Evolutionary conservation across 2,113 vertebrate genomes (phyloP).

Genomic region (Antigone vipio): DNA sequence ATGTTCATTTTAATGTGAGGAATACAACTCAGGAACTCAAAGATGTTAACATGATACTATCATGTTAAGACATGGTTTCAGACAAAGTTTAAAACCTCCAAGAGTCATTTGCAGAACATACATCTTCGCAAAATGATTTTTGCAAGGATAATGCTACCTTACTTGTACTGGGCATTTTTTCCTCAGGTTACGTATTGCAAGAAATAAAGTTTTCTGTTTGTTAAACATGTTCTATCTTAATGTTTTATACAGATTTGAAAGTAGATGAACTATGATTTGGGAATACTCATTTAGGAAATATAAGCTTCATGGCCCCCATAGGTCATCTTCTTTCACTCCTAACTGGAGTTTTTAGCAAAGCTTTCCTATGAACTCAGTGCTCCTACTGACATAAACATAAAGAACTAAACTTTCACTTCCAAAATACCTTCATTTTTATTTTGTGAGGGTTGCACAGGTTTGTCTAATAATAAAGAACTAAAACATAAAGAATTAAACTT

Average conservation of each 20-base stretch:
- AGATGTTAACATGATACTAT: not conserved
- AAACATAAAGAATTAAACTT: not conserved
- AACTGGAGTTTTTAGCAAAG: not conserved
- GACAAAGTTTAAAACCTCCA: not conserved
- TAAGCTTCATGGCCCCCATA: not conserved
- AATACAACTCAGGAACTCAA: not conserved
- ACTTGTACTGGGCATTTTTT: not conserved
- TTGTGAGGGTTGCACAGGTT: not conserved
- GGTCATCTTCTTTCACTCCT: not conserved
- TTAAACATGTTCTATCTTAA: not conserved
- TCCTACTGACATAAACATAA: not conserved
- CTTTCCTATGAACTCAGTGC: not conserved
- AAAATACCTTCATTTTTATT: not conserved
- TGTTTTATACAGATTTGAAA: not conserved
- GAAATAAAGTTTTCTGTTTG: not conserved
- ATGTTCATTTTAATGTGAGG: not conserved
- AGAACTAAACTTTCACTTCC: not conserved
- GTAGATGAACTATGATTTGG: not conserved
- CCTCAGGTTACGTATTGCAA: not conserved
- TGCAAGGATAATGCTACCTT: not conserved
- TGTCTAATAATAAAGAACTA: not conserved
- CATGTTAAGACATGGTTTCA: not conserved
- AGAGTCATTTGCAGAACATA: not conserved
- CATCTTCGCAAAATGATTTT: not conserved
- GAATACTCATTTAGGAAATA: not conserved